A percentile compares a stretch with the other conserved stretches of the same genome.
phyloP scores from a whole-genome alignment of 2,888 invertebrate species.

The Sceliomorpha sp. region DNA sequence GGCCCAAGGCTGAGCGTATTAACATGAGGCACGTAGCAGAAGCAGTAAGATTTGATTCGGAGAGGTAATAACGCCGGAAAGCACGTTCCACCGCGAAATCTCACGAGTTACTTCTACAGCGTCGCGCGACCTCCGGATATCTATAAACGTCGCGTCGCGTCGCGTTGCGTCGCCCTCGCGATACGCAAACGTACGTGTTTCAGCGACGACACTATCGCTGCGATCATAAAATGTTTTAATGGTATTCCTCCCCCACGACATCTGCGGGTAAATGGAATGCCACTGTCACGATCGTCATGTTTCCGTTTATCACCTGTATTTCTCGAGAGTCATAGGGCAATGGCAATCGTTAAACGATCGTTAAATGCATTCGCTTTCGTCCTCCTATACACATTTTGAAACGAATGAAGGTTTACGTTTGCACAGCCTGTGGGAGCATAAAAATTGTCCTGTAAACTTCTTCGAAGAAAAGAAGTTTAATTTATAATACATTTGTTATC shows the following conservation, averaged over 20 bases:
- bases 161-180: too few relatives aligned
- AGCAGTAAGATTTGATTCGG: conserved; percentile 68
- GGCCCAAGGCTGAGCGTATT: conserved; percentile 57
- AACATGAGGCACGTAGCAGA: conserved; percentile 65
- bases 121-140: conserved; percentile 25
- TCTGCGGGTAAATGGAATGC: conserved; percentile 19
- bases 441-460: too few relatives aligned
- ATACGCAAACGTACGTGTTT: conserved; percentile 28
- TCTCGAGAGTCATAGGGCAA: conserved; percentile 2
- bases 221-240: conserved; percentile 31
- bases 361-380: background rate
- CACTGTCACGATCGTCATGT: conserved; percentile 14
- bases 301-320: conserved; percentile 23
- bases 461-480: too few relatives aligned
- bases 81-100: conserved; percentile 65
- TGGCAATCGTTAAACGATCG: conserved; percentile 12
- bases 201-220: conserved; percentile 18
- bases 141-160: conserved; percentile 27
- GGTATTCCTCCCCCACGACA: background rate
- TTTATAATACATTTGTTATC: too few relatives aligned
- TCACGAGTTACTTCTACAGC: conserved; percentile 60
- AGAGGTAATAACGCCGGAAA: conserved; percentile 67
- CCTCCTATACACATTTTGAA: too few relatives aligned
- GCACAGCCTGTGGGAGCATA: too few relatives aligned
- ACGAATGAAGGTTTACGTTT: too few relatives aligned